Base-by-base conservation (phyloP, 2,797 vertebrate species). In the Lophius americanus region DNA sequence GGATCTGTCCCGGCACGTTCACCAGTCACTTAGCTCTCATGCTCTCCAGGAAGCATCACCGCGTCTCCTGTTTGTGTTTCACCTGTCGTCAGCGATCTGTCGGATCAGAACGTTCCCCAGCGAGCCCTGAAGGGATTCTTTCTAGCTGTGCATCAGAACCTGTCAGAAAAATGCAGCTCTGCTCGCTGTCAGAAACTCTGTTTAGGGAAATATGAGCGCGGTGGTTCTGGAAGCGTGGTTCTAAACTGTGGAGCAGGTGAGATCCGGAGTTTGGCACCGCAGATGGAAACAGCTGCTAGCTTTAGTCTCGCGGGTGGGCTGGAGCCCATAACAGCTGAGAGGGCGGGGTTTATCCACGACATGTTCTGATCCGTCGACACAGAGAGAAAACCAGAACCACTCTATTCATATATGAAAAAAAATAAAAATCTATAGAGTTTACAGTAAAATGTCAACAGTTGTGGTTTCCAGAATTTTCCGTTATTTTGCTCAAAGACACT, bases 111-210 rank as follows among this genome's bases (percentile, higher is more conserved):
- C 42, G 65, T 53, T 85, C 76, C 70, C 78, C 11, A 44, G 75
- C 56, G 71, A 74, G 49, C 64, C 79, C 75, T 14, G 56, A 42
- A 68, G 69, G 76, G 73, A 75, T 82, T 69, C 55, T 68, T 76
- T 77, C 60, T 41, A 64, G 57, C 61, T 65, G 41, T 44, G 11
- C 41, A 54, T 53, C 56, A 5, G 72, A 56, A 57, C 51, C 23
- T 10, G 51, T 74, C 43, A 44, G 43, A 64, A 35, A 75, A 64
- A 61, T 14, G 72, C 42, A 23, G 51, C 70, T 53, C 32, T 43
- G 62, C 60, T 55, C 70, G 48, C 71, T 72, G 72, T 64, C 82
- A 77, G 54, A 51, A 52, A 49, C 55, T 36, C 64, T 49, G 57
- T 65, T 79, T 41, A 55, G 49, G 64, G 66, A 51, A 75, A 70